These are phyloP conservation scores for Etheostoma spectabile DNA, from an alignment of 2,113 vertebrate genomes.

Conservation along the genomic window DNA sequence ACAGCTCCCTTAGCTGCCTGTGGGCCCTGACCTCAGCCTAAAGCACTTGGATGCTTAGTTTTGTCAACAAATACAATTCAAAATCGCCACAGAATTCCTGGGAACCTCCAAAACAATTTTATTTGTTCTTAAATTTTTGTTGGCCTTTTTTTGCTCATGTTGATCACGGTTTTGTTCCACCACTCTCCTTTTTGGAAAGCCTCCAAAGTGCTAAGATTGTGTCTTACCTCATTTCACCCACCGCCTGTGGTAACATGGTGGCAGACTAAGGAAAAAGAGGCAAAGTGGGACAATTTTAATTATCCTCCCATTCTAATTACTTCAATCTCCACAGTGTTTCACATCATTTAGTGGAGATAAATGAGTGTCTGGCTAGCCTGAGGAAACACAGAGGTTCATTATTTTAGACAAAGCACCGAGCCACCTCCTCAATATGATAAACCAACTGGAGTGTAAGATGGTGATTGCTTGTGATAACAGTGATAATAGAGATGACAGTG, in stretches of 20 bases:
- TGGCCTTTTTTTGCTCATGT: background rate
- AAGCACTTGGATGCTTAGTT: constrained; percentile 38
- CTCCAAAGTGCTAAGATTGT: constrained; percentile 14
- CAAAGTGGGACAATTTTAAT: constrained; percentile 80
- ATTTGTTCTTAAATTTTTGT: background rate
- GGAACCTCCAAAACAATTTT: constrained; percentile 8
- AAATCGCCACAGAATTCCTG: constrained; percentile 16
- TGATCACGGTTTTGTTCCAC: constrained; percentile 29
- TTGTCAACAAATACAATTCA: constrained; percentile 17
- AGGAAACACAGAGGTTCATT: constrained; percentile 76
- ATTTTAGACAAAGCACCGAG: constrained; percentile 76
- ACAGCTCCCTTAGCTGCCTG: constrained; percentile 36
- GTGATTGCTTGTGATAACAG: constrained; percentile 61
- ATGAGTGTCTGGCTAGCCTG: constrained; percentile 70
- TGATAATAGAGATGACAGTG: constrained; percentile 64
- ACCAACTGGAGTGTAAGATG: constrained; percentile 48
- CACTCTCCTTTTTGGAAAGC: background rate
- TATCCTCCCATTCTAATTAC: constrained; percentile 79
- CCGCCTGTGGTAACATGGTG: constrained; percentile 52
- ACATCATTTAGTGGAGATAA: constrained; percentile 80
- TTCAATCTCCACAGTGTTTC: constrained; percentile 74
- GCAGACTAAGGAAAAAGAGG: constrained; percentile 51
- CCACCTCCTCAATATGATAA: constrained; percentile 62
- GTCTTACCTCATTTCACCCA: constrained; percentile 64
- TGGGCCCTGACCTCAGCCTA: constrained; percentile 52